Base-by-base conservation (phyloP, 1,140 invertebrate species). In the Pteromalus puparum region DNA sequence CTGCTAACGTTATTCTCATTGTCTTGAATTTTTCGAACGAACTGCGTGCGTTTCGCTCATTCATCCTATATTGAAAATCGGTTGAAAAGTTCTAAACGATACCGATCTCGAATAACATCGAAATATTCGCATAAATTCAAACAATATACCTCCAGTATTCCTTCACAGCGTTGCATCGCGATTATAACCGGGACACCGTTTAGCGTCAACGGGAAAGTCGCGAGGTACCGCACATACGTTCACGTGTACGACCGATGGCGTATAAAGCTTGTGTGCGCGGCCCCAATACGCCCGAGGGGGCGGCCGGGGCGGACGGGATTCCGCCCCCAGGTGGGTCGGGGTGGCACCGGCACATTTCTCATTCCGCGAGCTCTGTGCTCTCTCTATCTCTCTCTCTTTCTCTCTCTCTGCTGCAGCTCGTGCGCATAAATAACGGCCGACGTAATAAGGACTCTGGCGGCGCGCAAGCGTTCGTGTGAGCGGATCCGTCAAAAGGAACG, bases 301-400 rank as follows among this genome's bases (percentile, higher is more conserved):
- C 91, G 91, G 90, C 90, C 46, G 85, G 90, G 91, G 92, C 91
- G 92, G 88, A 91, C 87, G 91, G 88, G 89, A 93, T 92, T 92
- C 90, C 91, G 91, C 92, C 92, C 89, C 91, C 92, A 92, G 91
- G 91, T 93, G 92, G 92, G 88, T 91, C 90, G 87, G 91, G 89
- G 91, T 91, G 92, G 90, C 88, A 89, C 90, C 90, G 87, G 85
- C 88, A 85, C 89, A 91, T 92, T 92, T 92, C 89, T 93, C 90
- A 90, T 91, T 90, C 90, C 73, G 26, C 72, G 26, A 26, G 5
- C 72, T 70, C 26, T 12, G 2, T 9, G 38, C 72, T 61, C 18
- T 53, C 48, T 53, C 13, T 18, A 21, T n/a, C 21, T 61, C 48
- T 53, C 48, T 53, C 48, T 15, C 15, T 53, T 13, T 53, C 48